Evolutionary conservation across 2,113 vertebrate species (phyloP).

Genomic region (Vulpes vulpes): DNA sequence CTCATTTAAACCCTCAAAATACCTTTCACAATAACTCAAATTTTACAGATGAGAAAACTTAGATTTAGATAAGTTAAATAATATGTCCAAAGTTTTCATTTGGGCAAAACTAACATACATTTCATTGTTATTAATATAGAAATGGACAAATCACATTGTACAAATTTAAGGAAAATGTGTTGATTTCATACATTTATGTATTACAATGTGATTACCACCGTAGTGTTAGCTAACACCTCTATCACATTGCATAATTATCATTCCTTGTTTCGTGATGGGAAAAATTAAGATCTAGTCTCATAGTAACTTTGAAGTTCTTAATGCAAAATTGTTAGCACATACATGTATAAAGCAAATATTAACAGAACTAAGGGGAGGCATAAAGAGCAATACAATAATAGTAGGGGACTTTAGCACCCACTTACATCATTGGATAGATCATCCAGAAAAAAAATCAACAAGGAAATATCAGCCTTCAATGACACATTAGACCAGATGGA

Average conservation of each 20-base stretch:
- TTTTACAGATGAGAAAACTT: conserved; percentile 37
- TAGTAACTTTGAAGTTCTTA: neutral
- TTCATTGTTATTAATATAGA: neutral
- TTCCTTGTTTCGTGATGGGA: neutral
- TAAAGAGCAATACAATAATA: neutral
- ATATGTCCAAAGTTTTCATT: neutral
- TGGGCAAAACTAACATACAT: neutral
- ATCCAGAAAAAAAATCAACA: neutral
- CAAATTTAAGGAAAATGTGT: neutral
- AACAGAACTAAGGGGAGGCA: neutral
- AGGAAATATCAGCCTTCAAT: neutral
- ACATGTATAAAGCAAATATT: neutral
- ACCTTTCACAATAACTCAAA: neutral
- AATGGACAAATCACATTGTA: neutral
- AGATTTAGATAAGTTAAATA: neutral
- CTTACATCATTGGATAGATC: neutral
- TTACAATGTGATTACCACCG: neutral
- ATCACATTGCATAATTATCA: neutral
- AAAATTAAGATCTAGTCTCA: neutral
- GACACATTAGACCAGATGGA: neutral
- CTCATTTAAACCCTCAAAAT: neutral
- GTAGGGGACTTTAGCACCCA: neutral
- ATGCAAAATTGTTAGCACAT: neutral
- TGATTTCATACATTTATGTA: neutral
- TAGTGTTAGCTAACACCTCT: neutral